Base-by-base conservation (phyloP, 2,113 vertebrate genomes). In the Megaceryle maxima region DNA sequence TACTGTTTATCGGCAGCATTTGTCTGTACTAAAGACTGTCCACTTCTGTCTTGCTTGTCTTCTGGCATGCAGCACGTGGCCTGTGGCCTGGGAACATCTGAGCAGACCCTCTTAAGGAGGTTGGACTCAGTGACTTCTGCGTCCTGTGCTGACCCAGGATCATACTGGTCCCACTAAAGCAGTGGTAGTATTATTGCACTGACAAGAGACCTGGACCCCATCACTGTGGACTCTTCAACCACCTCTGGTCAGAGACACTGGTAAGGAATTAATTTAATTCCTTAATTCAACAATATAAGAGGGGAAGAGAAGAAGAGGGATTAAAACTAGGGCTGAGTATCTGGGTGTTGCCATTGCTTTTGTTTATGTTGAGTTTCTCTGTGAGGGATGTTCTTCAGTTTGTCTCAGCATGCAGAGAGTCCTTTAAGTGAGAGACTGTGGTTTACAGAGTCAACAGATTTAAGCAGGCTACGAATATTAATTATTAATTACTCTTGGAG, bases 401-500 rank as follows among this genome's bases (percentile, higher is more conserved):
- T 89, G 91, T 69, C 92, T 95, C 92, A 91, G 81, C 91, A 55
- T 5, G 81, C 76, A 1, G 1, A 77, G 62, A 77, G 62, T 51
- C 74, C 90, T 94, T 72, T 59, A 84, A 91, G 74, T 91, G 94
- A 88, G 92, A 96, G 28, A 79, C 88, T 96, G 88, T 9, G 25
- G 74, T 94, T 96, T 94, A 90, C 91, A 75, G 95, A 93, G 82
- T 96, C 96, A 92, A 97, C 91, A 94, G 92, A 93, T 94, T 90
- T 80, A 81, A 95, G 95, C 76, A 82, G 90, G 63, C 91, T 92
- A 46, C 31, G 19, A 91, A 89, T 97, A 96, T 97, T 95, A 97
- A 97, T 96, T 97, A 97, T 97, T 97, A 97, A 97, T 97, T 95
- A 94, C 87, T 70, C 82, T 39, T 90, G 88, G 93, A 96, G 92